Evolutionary conservation across 2,888 invertebrate genomes (phyloP).

Genomic region (Pocota personata): DNA sequence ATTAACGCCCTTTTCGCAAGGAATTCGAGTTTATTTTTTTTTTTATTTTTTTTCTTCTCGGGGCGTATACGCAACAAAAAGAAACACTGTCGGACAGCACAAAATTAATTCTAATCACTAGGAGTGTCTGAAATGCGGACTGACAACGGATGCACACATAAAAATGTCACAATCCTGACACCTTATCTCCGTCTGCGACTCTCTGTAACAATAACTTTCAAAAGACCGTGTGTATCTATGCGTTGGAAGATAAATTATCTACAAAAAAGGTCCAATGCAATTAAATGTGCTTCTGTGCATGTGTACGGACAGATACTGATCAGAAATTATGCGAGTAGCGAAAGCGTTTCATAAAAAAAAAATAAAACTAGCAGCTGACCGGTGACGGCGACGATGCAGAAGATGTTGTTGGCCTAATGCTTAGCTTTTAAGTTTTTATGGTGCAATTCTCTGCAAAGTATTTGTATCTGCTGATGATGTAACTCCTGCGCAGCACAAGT

Average conservation of each 20-base stretch:
- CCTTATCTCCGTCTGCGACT: not conserved
- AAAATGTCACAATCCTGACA: slow-evolving; percentile 19
- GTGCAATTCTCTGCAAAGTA: not conserved
- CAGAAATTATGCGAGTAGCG: not conserved
- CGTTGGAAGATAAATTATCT: not conserved
- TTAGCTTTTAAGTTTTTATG: slow-evolving; percentile 7
- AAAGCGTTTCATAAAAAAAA: slow-evolving; percentile 21
- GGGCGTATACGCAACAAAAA: slow-evolving; percentile 44
- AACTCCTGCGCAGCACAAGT: slow-evolving; percentile 1
- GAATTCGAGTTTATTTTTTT: not conserved
- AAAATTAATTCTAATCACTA: slow-evolving; percentile 31
- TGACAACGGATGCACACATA: slow-evolving; percentile 9
- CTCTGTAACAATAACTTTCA: not conserved
- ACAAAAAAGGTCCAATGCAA: not conserved
- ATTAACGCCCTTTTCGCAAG: slow-evolving; percentile 67
- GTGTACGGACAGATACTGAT: not conserved
- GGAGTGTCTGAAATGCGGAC: slow-evolving; percentile 18
- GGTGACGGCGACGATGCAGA: too few species aligned
- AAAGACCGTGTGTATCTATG: not conserved
- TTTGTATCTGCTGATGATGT: slow-evolving; percentile 25
- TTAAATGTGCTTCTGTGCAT: slow-evolving; percentile 12
- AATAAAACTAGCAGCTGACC: not conserved
- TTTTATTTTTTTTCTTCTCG: not conserved
- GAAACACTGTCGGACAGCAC: not conserved
- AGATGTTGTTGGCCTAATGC: slow-evolving; percentile 3